These are phyloP conservation scores for Mythimna ferrago DNA, from an alignment of 2,888 invertebrate genomes.

Conservation along the genomic window DNA sequence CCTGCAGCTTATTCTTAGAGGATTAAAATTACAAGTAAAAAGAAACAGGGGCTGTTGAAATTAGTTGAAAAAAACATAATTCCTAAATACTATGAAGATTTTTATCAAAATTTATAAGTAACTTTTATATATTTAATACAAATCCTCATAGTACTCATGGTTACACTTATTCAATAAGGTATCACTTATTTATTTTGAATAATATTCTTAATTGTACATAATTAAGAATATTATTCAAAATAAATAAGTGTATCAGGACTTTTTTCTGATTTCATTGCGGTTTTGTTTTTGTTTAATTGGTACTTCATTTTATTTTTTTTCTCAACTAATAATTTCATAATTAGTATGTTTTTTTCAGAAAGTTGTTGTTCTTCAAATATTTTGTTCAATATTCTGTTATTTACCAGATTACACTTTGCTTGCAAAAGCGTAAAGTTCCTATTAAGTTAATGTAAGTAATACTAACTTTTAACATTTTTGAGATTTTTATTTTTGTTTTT, in stretches of 20 bases:
- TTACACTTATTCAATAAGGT: slow-evolving; percentile 2
- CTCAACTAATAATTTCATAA: slow-evolving; percentile 7
- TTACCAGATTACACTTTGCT: slow-evolving; percentile 9
- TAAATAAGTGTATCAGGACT: neutral
- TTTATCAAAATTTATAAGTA: slow-evolving; percentile 46
- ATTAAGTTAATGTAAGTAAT: slow-evolving; percentile 2
- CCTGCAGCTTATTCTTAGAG: slow-evolving; percentile 45
- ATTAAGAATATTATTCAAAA: too few relatives aligned
- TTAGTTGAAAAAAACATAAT: slow-evolving; percentile 49
- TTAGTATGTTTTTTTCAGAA: slow-evolving; percentile 6
- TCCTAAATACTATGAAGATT: slow-evolving; percentile 52
- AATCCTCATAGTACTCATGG: slow-evolving; percentile 8
- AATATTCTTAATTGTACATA: too few relatives aligned
- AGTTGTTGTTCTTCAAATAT: slow-evolving; percentile 23
- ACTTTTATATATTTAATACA: slow-evolving; percentile 22
- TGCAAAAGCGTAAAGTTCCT: slow-evolving; percentile 5
- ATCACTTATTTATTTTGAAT: neutral
- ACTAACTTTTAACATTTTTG: slow-evolving; percentile 10
- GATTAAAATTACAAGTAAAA: slow-evolving; percentile 48
- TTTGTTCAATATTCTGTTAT: slow-evolving; percentile 19
- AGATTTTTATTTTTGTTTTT: slow-evolving; percentile 4
- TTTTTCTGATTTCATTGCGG: slow-evolving; percentile 1
- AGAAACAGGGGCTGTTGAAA: slow-evolving; percentile 40
- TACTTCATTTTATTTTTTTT: slow-evolving; percentile 1
- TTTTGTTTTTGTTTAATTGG: slow-evolving; percentile 5